These are phyloP conservation scores for Polietes domitor DNA, from an alignment of 2,888 invertebrate species.

Conservation along the genomic window DNA sequence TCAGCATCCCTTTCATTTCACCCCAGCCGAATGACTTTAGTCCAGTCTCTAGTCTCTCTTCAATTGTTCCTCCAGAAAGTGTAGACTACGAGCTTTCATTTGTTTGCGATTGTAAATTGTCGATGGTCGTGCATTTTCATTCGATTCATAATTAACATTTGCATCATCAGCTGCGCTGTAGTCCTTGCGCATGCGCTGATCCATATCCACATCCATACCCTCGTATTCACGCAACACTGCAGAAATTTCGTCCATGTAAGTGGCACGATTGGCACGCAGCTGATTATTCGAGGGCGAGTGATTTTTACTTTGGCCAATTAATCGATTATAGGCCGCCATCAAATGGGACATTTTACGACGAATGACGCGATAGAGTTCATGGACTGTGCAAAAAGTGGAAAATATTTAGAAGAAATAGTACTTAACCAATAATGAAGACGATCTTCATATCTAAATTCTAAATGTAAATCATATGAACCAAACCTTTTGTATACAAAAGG, in stretches of 20 bases:
- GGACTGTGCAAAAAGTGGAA: no score
- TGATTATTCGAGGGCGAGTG: background rate
- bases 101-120: slow-evolving; percentile 74
- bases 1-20: no score
- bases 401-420: no score
- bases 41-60: slow-evolving; percentile 75
- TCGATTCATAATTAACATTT: background rate
- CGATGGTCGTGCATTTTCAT: background rate
- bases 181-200: background rate
- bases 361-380: background rate
- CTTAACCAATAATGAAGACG: no score
- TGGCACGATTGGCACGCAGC: background rate
- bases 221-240: background rate
- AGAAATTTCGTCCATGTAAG: background rate
- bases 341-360: background rate
- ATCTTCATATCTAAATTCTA: no score
- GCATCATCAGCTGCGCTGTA: background rate
- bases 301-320: background rate
- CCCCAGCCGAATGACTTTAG: no score
- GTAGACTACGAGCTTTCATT: slow-evolving; percentile 76
- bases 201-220: background rate
- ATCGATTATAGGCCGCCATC: background rate
- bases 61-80: slow-evolving; percentile 74
- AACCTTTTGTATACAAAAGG: no score
- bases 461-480: no score